Percentiles rank a stretch among this genome's conserved stretches.
Evolutionary conservation across 1,140 invertebrate genomes (phyloP).

Genomic region (Aphelinus certus): DNA sequence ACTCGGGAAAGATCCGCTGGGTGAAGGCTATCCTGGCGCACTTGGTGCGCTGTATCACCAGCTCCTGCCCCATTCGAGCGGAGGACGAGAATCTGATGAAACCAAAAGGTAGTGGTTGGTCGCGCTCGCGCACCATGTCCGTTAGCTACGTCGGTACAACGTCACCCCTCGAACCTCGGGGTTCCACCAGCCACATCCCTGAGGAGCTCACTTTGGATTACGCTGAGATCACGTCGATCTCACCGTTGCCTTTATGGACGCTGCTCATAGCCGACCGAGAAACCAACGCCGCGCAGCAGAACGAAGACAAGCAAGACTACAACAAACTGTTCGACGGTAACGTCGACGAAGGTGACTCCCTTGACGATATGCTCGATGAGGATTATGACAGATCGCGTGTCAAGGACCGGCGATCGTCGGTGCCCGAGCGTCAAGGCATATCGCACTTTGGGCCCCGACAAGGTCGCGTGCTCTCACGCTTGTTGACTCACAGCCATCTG

Average conservation of each 20-base stretch:
- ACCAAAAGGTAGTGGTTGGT: constrained; percentile 73
- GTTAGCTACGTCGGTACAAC: constrained; percentile 80
- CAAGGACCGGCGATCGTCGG: constrained; percentile 73
- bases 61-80: constrained; percentile 68
- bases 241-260: constrained; percentile 95
- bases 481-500: constrained; percentile 95
- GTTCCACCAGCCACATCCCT: constrained; percentile 73
- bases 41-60: constrained; percentile 86
- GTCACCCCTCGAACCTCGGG: constrained; percentile 68
- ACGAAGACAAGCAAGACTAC: constrained; percentile 75
- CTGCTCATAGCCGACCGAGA: constrained; percentile 93
- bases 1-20: constrained; percentile 96
- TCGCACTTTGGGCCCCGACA: constrained; percentile 87
- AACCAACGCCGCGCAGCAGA: constrained; percentile 60
- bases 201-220: constrained; percentile 93
- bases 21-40: constrained; percentile 98
- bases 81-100: constrained; percentile 72
- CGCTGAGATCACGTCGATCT: constrained; percentile 95
- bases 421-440: constrained; percentile 76
- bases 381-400: constrained; percentile 71
- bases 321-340: constrained; percentile 86
- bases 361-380: constrained; percentile 82
- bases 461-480: constrained; percentile 81
- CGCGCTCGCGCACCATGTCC: constrained; percentile 85
- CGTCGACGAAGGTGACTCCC: constrained; percentile 78